phyloP scores from a whole-genome alignment of 2,113 vertebrate genomes.

The Carassius gibelio region DNA sequence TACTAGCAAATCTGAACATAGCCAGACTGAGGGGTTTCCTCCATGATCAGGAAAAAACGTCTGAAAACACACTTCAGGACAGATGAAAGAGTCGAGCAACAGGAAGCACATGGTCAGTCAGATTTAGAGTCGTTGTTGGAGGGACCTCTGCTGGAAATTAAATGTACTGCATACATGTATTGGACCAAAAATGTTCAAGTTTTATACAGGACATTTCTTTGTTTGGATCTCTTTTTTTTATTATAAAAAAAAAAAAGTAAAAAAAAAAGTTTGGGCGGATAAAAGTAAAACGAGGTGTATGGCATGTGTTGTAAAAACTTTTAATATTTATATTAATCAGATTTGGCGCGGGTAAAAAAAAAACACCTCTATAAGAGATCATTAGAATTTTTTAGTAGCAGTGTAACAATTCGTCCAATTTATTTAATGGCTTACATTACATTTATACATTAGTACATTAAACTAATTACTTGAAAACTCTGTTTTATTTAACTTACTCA shows the following conservation, averaged over 20 bases:
- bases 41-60: not conserved
- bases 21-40: not conserved
- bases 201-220: not conserved
- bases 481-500: not conserved
- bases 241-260: not conserved
- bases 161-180: not conserved
- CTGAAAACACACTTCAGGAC: not conserved
- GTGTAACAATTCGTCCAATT: too few species aligned
- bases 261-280: too few species aligned
- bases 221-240: not conserved
- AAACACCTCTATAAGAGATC: too few species aligned
- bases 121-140: conserved; percentile 7
- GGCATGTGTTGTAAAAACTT: not conserved
- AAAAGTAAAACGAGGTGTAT: not conserved
- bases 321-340: not conserved
- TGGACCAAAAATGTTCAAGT: not conserved
- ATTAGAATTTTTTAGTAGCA: too few species aligned
- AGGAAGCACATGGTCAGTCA: not conserved
- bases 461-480: not conserved
- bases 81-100: not conserved
- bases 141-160: conserved; percentile 40
- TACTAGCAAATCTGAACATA: not conserved
- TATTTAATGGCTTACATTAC: too few species aligned
- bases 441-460: not conserved
- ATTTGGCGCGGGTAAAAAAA: too few species aligned